Evolutionary conservation across 2,113 vertebrate species (phyloP).

Genomic region (Eulacestoma nigropectus): DNA sequence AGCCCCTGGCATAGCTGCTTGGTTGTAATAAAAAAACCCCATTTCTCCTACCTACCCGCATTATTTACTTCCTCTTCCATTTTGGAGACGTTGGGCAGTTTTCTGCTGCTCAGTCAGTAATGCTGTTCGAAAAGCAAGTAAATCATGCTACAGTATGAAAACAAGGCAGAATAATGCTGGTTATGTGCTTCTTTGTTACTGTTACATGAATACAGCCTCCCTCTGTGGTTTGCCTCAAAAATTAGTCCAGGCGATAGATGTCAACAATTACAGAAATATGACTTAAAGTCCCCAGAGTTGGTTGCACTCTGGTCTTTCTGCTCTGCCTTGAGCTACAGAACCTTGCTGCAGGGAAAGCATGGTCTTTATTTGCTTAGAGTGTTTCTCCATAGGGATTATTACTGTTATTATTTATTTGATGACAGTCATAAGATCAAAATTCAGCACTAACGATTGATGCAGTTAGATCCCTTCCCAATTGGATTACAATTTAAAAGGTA

Average conservation of each 20-base stretch:
- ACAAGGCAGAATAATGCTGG: background rate
- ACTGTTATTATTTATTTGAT: background rate
- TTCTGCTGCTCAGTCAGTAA: background rate
- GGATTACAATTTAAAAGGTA: background rate
- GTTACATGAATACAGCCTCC: background rate
- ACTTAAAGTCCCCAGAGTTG: background rate
- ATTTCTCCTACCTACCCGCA: background rate
- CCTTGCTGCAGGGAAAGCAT: background rate
- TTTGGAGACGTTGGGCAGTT: background rate
- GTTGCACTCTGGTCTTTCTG: background rate
- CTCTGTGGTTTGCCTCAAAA: background rate
- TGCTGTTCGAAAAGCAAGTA: background rate
- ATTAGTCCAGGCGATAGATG: background rate
- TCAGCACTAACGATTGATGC: background rate
- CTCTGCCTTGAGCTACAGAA: background rate
- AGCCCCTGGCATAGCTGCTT: background rate
- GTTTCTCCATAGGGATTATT: background rate
- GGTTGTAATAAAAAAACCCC: background rate
- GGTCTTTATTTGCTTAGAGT: background rate
- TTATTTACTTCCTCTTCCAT: background rate
- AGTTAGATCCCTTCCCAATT: background rate
- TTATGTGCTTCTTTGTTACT: background rate
- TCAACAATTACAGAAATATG: background rate
- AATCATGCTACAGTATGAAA: background rate
- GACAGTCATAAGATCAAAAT: background rate